Conservation (phyloP, 2,797 vertebrate species). For the Agapornis canus region DNA sequence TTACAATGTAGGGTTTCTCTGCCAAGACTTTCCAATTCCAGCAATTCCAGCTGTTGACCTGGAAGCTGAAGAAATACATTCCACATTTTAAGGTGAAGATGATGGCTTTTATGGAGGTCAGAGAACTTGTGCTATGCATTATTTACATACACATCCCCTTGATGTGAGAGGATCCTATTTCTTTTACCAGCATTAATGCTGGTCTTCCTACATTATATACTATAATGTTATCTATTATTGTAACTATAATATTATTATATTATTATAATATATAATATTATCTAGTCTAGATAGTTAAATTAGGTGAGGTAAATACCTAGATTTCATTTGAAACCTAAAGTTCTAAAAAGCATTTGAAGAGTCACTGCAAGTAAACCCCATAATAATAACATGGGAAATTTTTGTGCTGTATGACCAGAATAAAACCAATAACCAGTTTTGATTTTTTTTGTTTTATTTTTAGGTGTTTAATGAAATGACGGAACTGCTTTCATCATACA, state of each 20-base stretch:
- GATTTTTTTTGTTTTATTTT: neutral
- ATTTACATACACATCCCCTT: neutral
- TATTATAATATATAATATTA: neutral
- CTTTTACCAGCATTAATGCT: neutral
- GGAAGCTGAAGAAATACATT: neutral
- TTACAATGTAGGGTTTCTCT: neutral
- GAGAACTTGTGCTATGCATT: neutral
- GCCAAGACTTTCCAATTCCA: neutral
- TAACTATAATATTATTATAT: neutral
- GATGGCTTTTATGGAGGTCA: neutral
- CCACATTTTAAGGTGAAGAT: neutral
- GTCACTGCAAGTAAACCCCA: neutral
- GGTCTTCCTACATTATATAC: neutral
- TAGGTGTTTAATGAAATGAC: conserved; percentile 96
- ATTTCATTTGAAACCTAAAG: neutral
- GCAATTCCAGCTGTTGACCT: neutral
- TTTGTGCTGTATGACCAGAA: neutral
- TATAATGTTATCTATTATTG: neutral
- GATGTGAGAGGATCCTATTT: neutral
- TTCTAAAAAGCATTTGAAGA: neutral
- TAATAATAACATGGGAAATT: neutral
- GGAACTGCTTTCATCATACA: conserved; percentile 91
- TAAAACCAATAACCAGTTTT: neutral
- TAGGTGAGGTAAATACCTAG: neutral
- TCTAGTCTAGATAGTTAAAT: neutral